A percentile compares a stretch with the other conserved stretches of the same genome.
Evolutionary conservation across 2,888 invertebrate genomes (phyloP).

Genomic region (Parasteatoda lunata): DNA sequence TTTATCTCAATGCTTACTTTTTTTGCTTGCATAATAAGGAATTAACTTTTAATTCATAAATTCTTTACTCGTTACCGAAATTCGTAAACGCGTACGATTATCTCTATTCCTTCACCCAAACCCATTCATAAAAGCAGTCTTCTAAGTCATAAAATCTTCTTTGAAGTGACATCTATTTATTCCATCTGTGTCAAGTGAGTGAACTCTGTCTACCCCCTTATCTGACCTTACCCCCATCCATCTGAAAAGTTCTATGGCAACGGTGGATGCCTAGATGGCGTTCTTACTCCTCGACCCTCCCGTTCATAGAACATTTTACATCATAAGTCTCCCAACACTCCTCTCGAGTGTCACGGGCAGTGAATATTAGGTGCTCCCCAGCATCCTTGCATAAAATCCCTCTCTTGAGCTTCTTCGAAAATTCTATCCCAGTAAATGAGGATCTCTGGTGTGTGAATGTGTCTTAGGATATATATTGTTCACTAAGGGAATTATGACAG

Average conservation of each 20-base stretch:
- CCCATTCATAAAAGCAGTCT: not conserved
- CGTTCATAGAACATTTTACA: constrained; percentile 2
- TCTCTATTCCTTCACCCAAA: not conserved
- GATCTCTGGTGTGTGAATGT: not conserved
- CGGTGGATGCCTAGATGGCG: constrained; percentile 1
- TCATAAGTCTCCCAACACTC: not conserved
- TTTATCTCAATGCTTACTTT: too few species aligned
- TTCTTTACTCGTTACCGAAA: too few species aligned
- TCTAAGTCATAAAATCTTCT: not conserved
- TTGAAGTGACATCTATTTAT: constrained; percentile 2
- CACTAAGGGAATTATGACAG: not conserved
- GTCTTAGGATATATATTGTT: not conserved
- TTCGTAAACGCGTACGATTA: too few species aligned
- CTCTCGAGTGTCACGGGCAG: not conserved
- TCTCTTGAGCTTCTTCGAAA: not conserved
- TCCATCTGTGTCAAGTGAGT: not conserved
- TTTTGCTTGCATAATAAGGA: too few species aligned
- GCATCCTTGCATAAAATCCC: not conserved
- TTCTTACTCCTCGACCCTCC: not conserved
- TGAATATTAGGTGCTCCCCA: not conserved
- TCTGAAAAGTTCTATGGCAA: constrained; percentile 3
- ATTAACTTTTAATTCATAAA: too few species aligned
- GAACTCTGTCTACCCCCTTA: not conserved
- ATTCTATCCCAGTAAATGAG: not conserved
- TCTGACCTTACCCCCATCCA: not conserved